These are phyloP conservation scores for Nymphalis io DNA, from an alignment of 1,140 invertebrate genomes.

Conservation along the genomic window DNA sequence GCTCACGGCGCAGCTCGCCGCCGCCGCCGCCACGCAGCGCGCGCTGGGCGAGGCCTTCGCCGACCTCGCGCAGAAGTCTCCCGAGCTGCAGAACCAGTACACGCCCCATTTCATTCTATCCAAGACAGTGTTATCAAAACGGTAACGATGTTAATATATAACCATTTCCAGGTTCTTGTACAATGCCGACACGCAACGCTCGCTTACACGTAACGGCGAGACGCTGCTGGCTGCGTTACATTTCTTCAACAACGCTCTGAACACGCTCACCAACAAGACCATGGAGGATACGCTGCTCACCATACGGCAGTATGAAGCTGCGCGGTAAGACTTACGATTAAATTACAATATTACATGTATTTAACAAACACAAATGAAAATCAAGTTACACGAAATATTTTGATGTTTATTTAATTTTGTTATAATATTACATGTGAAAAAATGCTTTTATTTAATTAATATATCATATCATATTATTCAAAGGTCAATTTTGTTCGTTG, in stretches of 20 bases:
- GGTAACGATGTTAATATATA: neutral
- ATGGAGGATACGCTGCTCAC: constrained; percentile 98
- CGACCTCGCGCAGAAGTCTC: constrained; percentile 96
- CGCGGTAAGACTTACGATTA: constrained; percentile 82
- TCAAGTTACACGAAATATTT: too few relatives aligned
- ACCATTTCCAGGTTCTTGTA: constrained; percentile 87
- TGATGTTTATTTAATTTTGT: too few relatives aligned
- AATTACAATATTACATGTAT: too few relatives aligned
- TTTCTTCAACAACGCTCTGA: constrained; percentile 97
- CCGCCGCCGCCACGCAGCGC: constrained; percentile 86
- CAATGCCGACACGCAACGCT: constrained; percentile 97
- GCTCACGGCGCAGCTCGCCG: constrained; percentile 89
- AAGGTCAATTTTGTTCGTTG: too few relatives aligned
- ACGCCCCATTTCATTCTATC: too few relatives aligned
- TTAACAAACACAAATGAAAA: too few relatives aligned
- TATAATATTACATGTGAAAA: too few relatives aligned
- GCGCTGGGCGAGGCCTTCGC: constrained; percentile 94
- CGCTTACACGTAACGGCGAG: constrained; percentile 96
- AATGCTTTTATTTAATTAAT: too few relatives aligned
- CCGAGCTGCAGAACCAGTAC: constrained; percentile 91
- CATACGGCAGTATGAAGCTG: constrained; percentile 95
- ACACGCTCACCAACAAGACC: constrained; percentile 97
- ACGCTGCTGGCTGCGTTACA: constrained; percentile 94
- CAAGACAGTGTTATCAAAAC: too few relatives aligned
- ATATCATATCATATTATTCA: too few relatives aligned